Percentiles rank a stretch among this genome's conserved stretches.
Evolutionary conservation across 2,888 invertebrate species (phyloP).

Genomic region (Congeria kusceri): DNA sequence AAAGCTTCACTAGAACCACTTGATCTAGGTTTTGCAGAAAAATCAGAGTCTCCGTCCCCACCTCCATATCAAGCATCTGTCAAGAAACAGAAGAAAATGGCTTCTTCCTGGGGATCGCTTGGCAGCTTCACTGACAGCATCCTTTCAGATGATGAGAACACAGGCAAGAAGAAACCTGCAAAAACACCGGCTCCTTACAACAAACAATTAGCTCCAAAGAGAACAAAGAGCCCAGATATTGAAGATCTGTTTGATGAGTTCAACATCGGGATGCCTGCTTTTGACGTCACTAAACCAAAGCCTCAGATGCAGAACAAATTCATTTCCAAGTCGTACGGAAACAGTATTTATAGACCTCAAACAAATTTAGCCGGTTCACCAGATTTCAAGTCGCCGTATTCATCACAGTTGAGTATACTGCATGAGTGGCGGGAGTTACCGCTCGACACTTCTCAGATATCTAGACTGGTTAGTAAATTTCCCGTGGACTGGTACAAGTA

Average conservation of each 20-base stretch:
- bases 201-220: slow-evolving; percentile 30
- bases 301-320: slow-evolving; percentile 42
- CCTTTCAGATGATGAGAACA: slow-evolving; percentile 79
- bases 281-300: slow-evolving; percentile 72
- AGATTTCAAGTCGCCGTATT: slow-evolving; percentile 80
- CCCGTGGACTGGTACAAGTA: slow-evolving; percentile 81
- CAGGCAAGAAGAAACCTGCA: slow-evolving; percentile 51
- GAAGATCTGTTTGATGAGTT: slow-evolving; percentile 78
- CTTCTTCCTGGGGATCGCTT: slow-evolving; percentile 72
- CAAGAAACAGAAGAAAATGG: slow-evolving; percentile 57
- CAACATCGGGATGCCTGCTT: slow-evolving; percentile 81
- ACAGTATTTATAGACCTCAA: slow-evolving; percentile 79
- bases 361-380: slow-evolving; percentile 80
- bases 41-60: slow-evolving; percentile 42
- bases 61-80: slow-evolving; percentile 30
- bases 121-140: slow-evolving; percentile 80
- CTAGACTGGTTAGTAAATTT: slow-evolving; percentile 74
- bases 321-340: slow-evolving; percentile 64
- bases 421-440: slow-evolving; percentile 81
- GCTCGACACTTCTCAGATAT: slow-evolving; percentile 78
- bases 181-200: slow-evolving; percentile 41
- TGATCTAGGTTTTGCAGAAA: slow-evolving; percentile 48
- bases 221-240: slow-evolving; percentile 65
- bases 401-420: slow-evolving; percentile 79
- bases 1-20: slow-evolving; percentile 45